Evolutionary conservation across 2,797 vertebrate species (phyloP).

Genomic region (Gambelia wislizenii): DNA sequence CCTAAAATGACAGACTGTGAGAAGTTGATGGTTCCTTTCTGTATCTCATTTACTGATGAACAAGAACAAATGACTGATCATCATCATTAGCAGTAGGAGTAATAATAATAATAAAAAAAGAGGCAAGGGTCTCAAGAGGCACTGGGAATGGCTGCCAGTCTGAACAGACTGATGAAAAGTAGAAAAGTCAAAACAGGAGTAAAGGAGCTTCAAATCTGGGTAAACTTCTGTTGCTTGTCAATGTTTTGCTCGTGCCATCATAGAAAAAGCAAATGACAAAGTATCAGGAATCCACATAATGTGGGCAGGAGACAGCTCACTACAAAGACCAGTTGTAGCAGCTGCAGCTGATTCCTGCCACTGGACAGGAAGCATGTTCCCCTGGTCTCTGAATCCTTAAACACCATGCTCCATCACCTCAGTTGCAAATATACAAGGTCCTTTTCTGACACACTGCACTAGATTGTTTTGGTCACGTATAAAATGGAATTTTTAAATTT

Average conservation of each 20-base stretch:
- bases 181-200: conserved; percentile 64
- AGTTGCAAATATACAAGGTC: conserved; percentile 66
- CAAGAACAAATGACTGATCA: conserved; percentile 44
- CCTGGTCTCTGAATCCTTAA: conserved; percentile 44
- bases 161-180: conserved; percentile 54
- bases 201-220: conserved; percentile 61
- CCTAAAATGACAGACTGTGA: conserved; percentile 40
- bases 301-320: conserved; percentile 62
- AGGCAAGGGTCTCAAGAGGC: conserved; percentile 39
- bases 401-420: conserved; percentile 57
- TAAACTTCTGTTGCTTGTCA: conserved; percentile 59
- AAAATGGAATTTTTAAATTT: conserved; percentile 79
- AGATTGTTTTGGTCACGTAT: conserved; percentile 80
- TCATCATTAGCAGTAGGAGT: background rate
- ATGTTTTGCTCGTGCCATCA: conserved; percentile 73
- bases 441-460: conserved; percentile 67
- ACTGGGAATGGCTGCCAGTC: conserved; percentile 74
- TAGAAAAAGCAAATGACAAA: conserved; percentile 37
- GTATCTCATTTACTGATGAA: conserved; percentile 13
- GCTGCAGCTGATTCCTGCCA: conserved; percentile 57
- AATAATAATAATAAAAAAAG: conserved; percentile 32
- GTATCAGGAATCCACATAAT: conserved; percentile 69
- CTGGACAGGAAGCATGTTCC: conserved; percentile 54
- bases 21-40: conserved; percentile 18
- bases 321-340: conserved; percentile 53